Percentiles rank a stretch among this genome's conserved stretches.
phyloP scores from a whole-genome alignment of 2,113 vertebrate genomes.

The Oncorhynchus keta region DNA sequence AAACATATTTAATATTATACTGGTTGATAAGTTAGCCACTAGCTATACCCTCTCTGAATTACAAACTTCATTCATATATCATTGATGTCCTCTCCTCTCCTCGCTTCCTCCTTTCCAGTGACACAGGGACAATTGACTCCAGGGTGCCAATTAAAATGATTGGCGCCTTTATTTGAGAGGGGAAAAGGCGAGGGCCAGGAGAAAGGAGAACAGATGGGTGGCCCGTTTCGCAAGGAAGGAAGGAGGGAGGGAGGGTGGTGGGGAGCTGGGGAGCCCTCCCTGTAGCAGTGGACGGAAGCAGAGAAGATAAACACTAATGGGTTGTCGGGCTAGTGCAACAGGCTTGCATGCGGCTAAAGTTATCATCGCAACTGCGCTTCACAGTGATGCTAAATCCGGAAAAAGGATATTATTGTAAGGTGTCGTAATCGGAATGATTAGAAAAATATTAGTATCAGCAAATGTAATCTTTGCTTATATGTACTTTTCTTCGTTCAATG shows the following conservation, averaged over 20 bases:
- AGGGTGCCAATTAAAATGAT: constrained; percentile 79
- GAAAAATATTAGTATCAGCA: too few species aligned
- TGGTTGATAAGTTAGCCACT: too few species aligned
- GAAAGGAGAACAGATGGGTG: constrained; percentile 74
- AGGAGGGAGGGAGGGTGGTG: constrained; percentile 17
- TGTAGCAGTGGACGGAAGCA: neutral
- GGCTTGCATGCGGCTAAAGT: too few species aligned
- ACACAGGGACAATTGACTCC: constrained; percentile 66
- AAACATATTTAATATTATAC: too few species aligned
- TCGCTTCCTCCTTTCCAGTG: constrained; percentile 38
- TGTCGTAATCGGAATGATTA: too few species aligned
- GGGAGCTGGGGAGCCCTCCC: neutral
- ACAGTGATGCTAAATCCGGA: too few species aligned
- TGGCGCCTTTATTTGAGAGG: constrained; percentile 72
- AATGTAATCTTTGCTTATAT: too few species aligned
- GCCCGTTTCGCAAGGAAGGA: constrained; percentile 42
- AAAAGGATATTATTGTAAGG: too few species aligned
- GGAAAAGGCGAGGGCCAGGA: constrained; percentile 51
- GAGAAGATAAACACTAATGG: neutral
- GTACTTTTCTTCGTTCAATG: too few species aligned
- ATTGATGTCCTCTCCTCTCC: constrained; percentile 17
- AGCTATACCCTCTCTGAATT: neutral
- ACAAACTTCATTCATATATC: neutral
- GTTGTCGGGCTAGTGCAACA: too few species aligned
- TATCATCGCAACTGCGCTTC: too few species aligned